Percentiles rank a stretch among this genome's conserved stretches.
phyloP scores from a whole-genome alignment of 2,797 vertebrate genomes.

The Sebastolobus altivelis region DNA sequence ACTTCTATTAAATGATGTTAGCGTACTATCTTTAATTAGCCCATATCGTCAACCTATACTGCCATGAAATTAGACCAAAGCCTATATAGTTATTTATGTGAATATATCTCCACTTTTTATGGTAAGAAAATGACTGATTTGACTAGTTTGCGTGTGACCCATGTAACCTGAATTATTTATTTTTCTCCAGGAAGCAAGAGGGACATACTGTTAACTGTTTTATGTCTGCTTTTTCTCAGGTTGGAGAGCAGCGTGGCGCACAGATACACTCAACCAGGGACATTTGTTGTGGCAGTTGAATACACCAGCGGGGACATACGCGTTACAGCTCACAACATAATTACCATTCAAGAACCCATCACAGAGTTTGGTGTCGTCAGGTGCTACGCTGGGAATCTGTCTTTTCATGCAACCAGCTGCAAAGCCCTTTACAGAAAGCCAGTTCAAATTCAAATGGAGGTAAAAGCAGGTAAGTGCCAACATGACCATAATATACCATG shows the following conservation, averaged over 20 bases:
- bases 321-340: conserved; percentile 82
- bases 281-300: conserved; percentile 85
- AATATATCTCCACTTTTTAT: too few relatives aligned
- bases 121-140: neutral
- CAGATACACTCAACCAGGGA: conserved; percentile 82
- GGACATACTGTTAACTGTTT: neutral
- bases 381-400: conserved; percentile 81
- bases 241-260: conserved; percentile 81
- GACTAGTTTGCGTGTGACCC: neutral
- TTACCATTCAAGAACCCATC: conserved; percentile 82
- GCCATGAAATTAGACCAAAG: neutral
- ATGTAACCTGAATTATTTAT: neutral
- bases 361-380: conserved; percentile 76
- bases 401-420: conserved; percentile 80
- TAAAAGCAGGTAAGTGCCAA: conserved; percentile 83
- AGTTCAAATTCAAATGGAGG: conserved; percentile 87
- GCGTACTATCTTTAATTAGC: neutral
- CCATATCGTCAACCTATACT: neutral
- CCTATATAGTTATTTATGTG: neutral
- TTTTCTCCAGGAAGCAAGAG: neutral
- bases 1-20: neutral
- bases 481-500: neutral
- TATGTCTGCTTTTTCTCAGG: conserved; percentile 58
- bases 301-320: conserved; percentile 88
- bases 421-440: conserved; percentile 72